Percentiles rank a stretch among this genome's conserved stretches.
These are phyloP conservation scores for Hyposoter didymator DNA, from an alignment of 2,888 invertebrate species.

Conservation along the genomic window DNA sequence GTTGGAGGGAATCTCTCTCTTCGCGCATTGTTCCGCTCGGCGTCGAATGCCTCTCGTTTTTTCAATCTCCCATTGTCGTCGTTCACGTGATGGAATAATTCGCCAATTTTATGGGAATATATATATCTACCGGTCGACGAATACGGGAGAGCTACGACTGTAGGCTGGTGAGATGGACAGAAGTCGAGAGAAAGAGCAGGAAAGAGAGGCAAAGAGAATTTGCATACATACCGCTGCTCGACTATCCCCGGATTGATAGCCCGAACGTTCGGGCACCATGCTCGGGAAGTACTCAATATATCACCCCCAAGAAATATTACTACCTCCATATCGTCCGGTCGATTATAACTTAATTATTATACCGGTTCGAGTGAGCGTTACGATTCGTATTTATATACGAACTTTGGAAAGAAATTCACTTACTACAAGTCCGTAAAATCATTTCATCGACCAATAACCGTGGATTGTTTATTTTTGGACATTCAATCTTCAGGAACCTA, in stretches of 20 bases:
- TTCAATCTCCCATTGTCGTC: constrained; percentile 69
- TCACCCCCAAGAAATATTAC: constrained; percentile 17
- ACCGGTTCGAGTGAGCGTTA: neutral
- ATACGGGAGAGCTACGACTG: constrained; percentile 13
- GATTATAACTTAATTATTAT: constrained; percentile 20
- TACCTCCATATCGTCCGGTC: neutral
- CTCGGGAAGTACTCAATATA: constrained; percentile 13
- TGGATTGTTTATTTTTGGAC: neutral
- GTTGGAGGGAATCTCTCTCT: constrained; percentile 59
- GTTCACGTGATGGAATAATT: constrained; percentile 75
- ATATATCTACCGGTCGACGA: constrained; percentile 7
- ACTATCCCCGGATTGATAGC: constrained; percentile 30
- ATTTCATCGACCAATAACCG: neutral
- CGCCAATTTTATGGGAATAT: constrained; percentile 77
- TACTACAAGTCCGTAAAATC: neutral
- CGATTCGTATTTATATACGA: neutral
- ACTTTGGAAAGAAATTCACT: neutral
- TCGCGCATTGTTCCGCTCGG: constrained; percentile 70
- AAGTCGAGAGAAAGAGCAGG: constrained; percentile 5
- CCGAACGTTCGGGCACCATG: constrained; percentile 3
- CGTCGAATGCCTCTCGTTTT: constrained; percentile 66
- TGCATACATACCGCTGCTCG: constrained; percentile 13
- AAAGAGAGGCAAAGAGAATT: constrained; percentile 14
- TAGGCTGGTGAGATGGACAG: neutral
- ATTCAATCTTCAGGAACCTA: too few relatives aligned